Percentiles rank a stretch among this genome's conserved stretches.
Conservation (phyloP, 2,888 invertebrate species). For the Dioctria rufipes region DNA sequence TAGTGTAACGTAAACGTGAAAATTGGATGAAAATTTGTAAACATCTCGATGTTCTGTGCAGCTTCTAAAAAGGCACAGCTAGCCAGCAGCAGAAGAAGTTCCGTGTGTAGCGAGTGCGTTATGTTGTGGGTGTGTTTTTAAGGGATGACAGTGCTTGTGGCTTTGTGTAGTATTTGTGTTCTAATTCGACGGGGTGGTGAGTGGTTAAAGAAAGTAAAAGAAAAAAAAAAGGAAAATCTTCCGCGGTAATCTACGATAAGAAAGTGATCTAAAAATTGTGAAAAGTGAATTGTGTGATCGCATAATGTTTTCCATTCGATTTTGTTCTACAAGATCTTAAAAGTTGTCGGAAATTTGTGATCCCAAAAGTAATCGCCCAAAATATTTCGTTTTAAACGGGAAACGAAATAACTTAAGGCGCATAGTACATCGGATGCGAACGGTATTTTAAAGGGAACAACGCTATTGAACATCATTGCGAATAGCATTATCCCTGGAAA, state of each 20-base stretch:
- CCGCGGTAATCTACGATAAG: constrained; percentile 1
- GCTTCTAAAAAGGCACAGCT: constrained; percentile 1
- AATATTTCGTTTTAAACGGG: not conserved
- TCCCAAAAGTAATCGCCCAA: not conserved
- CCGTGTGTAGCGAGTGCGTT: constrained; percentile 30
- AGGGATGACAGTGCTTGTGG: constrained; percentile 47
- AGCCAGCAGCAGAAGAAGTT: not conserved
- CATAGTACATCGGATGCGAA: not conserved
- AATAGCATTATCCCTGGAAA: not conserved
- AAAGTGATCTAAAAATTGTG: not conserved
- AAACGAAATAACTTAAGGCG: not conserved
- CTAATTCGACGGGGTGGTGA: constrained; percentile 23
- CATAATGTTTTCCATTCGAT: not conserved
- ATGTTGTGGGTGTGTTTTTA: constrained; percentile 50
- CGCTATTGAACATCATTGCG: not conserved
- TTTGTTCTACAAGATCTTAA: not conserved
- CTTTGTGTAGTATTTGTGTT: constrained; percentile 33
- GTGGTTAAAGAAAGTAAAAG: too few relatives aligned
- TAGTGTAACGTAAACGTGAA: not conserved
- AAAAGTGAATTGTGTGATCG: not conserved
- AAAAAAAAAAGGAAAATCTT: constrained; percentile 13
- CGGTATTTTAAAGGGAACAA: not conserved
- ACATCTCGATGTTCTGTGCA: constrained; percentile 23
- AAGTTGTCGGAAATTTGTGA: constrained; percentile 25
- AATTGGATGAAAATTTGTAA: constrained; percentile 9